phyloP scores from a whole-genome alignment of 2,888 invertebrate genomes.

The Apamea anceps region DNA sequence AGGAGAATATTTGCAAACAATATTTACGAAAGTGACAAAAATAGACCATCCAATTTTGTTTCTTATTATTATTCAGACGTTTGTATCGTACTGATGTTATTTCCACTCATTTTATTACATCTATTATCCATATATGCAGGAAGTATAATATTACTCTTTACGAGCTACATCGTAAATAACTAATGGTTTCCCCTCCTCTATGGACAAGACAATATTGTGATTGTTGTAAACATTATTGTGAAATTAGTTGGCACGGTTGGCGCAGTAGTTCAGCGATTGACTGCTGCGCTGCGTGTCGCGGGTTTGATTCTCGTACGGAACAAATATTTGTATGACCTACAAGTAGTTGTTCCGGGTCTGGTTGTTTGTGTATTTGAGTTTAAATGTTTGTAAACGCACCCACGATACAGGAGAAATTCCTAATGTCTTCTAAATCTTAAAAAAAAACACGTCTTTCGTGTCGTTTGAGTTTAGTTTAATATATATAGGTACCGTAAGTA shows the following conservation, averaged over 20 bases:
- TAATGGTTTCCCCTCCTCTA: conserved; percentile 24
- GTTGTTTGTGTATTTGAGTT: too few relatives aligned
- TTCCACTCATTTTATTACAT: conserved; percentile 24
- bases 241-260: too few relatives aligned
- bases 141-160: conserved; percentile 32
- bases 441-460: conserved; percentile 1
- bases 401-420: too few relatives aligned
- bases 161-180: conserved; percentile 47
- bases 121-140: conserved; percentile 35
- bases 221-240: conserved; percentile 13
- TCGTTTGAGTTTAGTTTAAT: background rate
- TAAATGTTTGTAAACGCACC: too few relatives aligned
- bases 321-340: too few relatives aligned
- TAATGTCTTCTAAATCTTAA: too few relatives aligned
- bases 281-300: too few relatives aligned
- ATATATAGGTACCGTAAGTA: background rate
- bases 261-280: too few relatives aligned
- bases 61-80: conserved; percentile 1
- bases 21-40: background rate
- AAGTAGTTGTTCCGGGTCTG: too few relatives aligned
- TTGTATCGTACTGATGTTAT: conserved; percentile 22
- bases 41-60: conserved; percentile 1
- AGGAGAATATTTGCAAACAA: background rate
- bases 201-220: conserved; percentile 21
- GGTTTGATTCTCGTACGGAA: too few relatives aligned